Evolutionary conservation across 1,140 invertebrate species (phyloP).

Genomic region (Pogonomyrmex californicus): DNA sequence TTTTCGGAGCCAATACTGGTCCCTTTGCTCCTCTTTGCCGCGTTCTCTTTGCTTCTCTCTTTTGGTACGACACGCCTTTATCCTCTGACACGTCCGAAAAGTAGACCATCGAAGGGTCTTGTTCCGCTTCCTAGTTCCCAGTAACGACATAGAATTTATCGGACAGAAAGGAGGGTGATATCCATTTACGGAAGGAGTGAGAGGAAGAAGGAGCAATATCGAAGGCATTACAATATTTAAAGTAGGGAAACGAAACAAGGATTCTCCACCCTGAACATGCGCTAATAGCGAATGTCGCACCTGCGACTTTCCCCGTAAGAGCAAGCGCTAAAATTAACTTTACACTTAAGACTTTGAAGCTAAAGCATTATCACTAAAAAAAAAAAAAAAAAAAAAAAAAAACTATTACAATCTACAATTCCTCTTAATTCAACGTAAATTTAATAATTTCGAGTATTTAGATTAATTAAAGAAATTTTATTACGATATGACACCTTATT

Average conservation of each 20-base stretch:
- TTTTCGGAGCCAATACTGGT: constrained; percentile 23
- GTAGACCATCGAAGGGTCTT: constrained; percentile 27
- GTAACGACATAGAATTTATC: constrained; percentile 30
- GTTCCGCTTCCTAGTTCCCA: constrained; percentile 21
- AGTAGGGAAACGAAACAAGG: constrained; percentile 5
- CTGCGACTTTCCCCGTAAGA: constrained; percentile 9
- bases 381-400: no score
- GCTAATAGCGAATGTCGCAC: constrained; percentile 31
- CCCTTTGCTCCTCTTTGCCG: background rate
- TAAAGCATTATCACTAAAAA: background rate
- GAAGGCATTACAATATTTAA: constrained; percentile 43
- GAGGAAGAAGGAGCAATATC: background rate
- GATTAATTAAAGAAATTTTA: background rate
- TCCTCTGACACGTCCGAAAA: constrained; percentile 42
- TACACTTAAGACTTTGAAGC: background rate
- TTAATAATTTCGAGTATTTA: constrained; percentile 10
- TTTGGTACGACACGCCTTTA: background rate
- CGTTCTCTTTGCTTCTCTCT: no score
- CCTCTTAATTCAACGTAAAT: background rate
- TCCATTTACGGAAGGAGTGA: background rate
- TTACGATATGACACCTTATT: background rate
- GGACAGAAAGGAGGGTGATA: background rate
- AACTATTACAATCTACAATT: background rate
- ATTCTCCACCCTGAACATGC: constrained; percentile 3
- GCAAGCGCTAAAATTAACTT: constrained; percentile 4